These are phyloP conservation scores for Thymelicus lineola DNA, from an alignment of 2,888 invertebrate species.

Conservation along the genomic window DNA sequence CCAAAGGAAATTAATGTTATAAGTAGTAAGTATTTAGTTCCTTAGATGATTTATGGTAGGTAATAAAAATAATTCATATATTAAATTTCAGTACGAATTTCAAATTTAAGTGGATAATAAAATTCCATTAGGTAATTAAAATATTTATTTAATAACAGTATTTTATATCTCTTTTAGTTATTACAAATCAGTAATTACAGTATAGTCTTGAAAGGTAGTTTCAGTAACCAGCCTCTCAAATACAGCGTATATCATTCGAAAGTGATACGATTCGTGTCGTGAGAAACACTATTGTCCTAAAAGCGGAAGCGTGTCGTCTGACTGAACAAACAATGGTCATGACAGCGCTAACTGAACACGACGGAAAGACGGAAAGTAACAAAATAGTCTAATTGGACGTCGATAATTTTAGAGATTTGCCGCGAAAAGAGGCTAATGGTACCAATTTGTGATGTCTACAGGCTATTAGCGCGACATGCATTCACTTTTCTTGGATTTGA, in stretches of 20 bases:
- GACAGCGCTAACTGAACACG: conserved; percentile 40
- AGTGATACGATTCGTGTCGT: conserved; percentile 32
- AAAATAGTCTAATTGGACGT: conserved; percentile 59
- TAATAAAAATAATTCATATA: no score
- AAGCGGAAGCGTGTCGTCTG: conserved; percentile 39
- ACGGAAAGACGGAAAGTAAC: conserved; percentile 45
- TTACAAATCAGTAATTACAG: no score
- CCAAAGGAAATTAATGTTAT: no score
- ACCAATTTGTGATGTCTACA: conserved; percentile 66
- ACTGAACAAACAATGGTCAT: conserved; percentile 38
- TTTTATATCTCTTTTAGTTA: no score
- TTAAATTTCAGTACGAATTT: no score
- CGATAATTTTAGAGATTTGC: conserved; percentile 59
- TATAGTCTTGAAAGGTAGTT: not conserved
- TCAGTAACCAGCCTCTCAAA: not conserved
- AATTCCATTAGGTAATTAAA: no score
- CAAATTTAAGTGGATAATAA: no score
- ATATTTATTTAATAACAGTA: no score
- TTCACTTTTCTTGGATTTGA: conserved; percentile 67
- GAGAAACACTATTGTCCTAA: conserved; percentile 40
- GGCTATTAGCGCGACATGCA: conserved; percentile 53
- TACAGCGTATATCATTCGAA: conserved; percentile 16
- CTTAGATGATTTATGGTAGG: no score
- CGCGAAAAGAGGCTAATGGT: conserved; percentile 62
- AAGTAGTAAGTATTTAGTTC: no score